Percentiles rank a stretch among this genome's conserved stretches.
Evolutionary conservation across 2,797 vertebrate species (phyloP).

Genomic region (Aplochiton taeniatus): DNA sequence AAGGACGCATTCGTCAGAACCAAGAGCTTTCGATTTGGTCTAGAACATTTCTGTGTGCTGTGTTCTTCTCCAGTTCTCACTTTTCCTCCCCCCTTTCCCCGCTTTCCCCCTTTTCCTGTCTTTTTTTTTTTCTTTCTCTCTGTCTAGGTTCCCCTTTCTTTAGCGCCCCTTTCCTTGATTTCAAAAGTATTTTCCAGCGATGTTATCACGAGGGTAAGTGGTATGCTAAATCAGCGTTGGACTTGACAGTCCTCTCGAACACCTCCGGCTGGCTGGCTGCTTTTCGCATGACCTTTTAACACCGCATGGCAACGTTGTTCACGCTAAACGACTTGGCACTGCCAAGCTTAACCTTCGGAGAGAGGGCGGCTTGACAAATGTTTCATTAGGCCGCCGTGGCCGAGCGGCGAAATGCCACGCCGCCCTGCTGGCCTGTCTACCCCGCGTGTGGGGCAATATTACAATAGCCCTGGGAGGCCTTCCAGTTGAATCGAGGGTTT

Average conservation of each 20-base stretch:
- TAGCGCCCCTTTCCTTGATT: conserved; percentile 70
- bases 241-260: conserved; percentile 19
- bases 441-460: conserved; percentile 3
- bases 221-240: conserved; percentile 12
- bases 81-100: conserved; percentile 7
- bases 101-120: not conserved
- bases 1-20: conserved; percentile 6
- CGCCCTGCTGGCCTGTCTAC: conserved; percentile 26
- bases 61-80: conserved; percentile 18
- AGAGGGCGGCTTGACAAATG: conserved; percentile 51
- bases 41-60: too few relatives aligned
- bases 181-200: conserved; percentile 69
- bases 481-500: conserved; percentile 28
- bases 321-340: conserved; percentile 53
- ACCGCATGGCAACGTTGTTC: conserved; percentile 67
- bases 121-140: conserved; percentile 20
- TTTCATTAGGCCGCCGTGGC: conserved; percentile 56
- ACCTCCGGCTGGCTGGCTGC: not conserved
- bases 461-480: conserved; percentile 42
- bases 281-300: conserved; percentile 59
- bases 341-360: conserved; percentile 52
- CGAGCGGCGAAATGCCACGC: conserved; percentile 68
- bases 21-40: too few relatives aligned
- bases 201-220: conserved; percentile 73
- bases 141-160: conserved; percentile 59